Evolutionary conservation across 2,797 vertebrate species (phyloP), one percentile per base, ranked within the genome.

Genomic region (Okamejei kenojei): DNA sequence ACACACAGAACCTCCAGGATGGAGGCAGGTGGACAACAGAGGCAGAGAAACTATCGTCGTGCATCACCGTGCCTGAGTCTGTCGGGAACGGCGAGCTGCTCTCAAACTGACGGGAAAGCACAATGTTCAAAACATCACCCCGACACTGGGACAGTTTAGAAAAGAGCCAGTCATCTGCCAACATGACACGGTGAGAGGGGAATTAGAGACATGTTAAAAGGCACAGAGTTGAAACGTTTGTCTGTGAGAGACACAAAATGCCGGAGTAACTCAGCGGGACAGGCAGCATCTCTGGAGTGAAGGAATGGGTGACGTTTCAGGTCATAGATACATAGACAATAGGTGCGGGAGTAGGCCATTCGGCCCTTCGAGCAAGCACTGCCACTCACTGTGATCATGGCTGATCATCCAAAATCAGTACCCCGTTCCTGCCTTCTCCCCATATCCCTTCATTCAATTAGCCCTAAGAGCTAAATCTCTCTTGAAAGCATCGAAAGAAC

Each of bases 201-300:
- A 35, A 68, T 6, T 74, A 88, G 21, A 58, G 32, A 68, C 68
- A 88, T 2, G 17, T 88, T 35, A 68, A 68, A 88, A 88, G 84
- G 84, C 84, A 88, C 84, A 88, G 84, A 88, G 84, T 19, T 88
- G 61, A 21, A 88, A 65, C 84, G 35, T 68, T 88, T 32, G n/a
- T 88, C 84, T 88, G 61, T 88, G 84, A 88, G 68, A 35, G 5
- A 54, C 45, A 6, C 45, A 54, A 6, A 54, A 54, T 54, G 45
- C 45, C 6, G 45, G 45, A 54, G 45, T 54, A 54, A 54, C 45
- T 54, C 45, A 54, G 45, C 45, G 45, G 45, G 5, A 54, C 45
- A 54, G 45, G 45, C 45, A 6, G 45, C 5, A 54, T 54, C 45
- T 54, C 45, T 54, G 45, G 45, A 54, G 45, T 54, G 45, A 54